Evolutionary conservation across 2,888 invertebrate genomes (phyloP).

Genomic region (Augochlorella aurata): DNA sequence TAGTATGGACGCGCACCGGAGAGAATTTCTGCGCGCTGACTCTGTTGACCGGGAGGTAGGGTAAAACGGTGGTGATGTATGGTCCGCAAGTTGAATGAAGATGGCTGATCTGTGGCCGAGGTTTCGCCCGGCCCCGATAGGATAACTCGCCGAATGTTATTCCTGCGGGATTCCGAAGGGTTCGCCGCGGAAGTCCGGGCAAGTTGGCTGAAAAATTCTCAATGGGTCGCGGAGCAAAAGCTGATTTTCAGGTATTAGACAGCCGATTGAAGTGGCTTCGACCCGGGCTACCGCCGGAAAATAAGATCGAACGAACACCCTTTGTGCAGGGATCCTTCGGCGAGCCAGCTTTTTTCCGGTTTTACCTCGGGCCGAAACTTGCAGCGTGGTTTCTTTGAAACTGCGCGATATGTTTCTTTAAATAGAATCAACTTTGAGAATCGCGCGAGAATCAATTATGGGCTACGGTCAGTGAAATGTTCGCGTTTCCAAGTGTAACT

Average conservation of each 20-base stretch:
- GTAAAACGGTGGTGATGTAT: slow-evolving; percentile 46
- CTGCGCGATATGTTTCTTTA: not conserved
- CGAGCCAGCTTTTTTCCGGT: slow-evolving; percentile 1
- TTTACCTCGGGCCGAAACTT: slow-evolving; percentile 1
- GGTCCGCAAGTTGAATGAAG: slow-evolving; percentile 53
- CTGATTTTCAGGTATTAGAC: slow-evolving; percentile 41
- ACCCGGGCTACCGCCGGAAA: slow-evolving; percentile 15
- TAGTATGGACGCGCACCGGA: not conserved
- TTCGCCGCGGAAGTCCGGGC: slow-evolving; percentile 16
- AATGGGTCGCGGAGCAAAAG: slow-evolving; percentile 26
- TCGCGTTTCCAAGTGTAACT: not conserved
- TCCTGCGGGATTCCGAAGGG: slow-evolving; percentile 29
- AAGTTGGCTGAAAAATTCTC: slow-evolving; percentile 41
- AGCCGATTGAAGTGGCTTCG: slow-evolving; percentile 27
- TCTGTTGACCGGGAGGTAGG: slow-evolving; percentile 10
- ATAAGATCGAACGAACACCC: slow-evolving; percentile 21
- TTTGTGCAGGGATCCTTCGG: slow-evolving; percentile 29
- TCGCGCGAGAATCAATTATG: not conserved
- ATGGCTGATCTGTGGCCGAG: slow-evolving; percentile 57
- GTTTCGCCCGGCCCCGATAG: slow-evolving; percentile 44
- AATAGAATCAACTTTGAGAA: not conserved
- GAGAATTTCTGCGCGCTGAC: slow-evolving; percentile 12
- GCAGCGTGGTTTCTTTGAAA: not conserved
- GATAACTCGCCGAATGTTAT: slow-evolving; percentile 45
- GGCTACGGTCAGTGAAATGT: not conserved